These are phyloP conservation scores for Cebidichthys violaceus DNA, from an alignment of 2,113 vertebrate genomes.

Conservation along the genomic window DNA sequence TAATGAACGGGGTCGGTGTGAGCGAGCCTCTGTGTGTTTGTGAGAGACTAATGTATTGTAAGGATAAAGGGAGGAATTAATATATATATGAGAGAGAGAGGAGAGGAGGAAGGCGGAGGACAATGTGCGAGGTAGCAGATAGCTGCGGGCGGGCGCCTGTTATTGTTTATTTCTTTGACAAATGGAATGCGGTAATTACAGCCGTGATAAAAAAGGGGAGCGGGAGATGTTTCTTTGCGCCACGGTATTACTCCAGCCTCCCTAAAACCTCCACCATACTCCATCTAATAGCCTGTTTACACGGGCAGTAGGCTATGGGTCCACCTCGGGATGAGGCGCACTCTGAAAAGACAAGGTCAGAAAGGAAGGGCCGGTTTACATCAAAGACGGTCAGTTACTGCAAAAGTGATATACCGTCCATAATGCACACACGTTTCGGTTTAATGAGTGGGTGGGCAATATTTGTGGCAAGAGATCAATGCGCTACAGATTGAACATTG, in stretches of 20 bases:
- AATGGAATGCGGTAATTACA: slow-evolving; percentile 63
- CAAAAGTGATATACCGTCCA: neutral
- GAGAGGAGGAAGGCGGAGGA: slow-evolving; percentile 25
- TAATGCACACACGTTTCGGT: neutral
- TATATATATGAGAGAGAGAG: slow-evolving; percentile 26
- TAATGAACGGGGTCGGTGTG: slow-evolving; percentile 39
- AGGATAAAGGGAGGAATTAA: slow-evolving; percentile 56
- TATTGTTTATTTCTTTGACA: slow-evolving; percentile 64
- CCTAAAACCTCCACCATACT: slow-evolving; percentile 15
- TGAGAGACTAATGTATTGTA: slow-evolving; percentile 32
- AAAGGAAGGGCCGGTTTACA: neutral
- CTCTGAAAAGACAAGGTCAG: neutral
- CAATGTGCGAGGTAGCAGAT: slow-evolving; percentile 57
- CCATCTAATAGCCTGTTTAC: slow-evolving; percentile 18
- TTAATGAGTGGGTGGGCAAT: slow-evolving; percentile 7
- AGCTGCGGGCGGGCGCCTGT: slow-evolving; percentile 38
- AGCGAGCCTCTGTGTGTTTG: slow-evolving; percentile 30
- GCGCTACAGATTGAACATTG: neutral
- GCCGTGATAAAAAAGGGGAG: slow-evolving; percentile 44
- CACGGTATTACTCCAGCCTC: slow-evolving; percentile 1
- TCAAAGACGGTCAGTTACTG: neutral
- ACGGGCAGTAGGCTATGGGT: neutral
- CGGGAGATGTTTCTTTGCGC: slow-evolving; percentile 27
- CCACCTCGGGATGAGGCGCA: neutral
- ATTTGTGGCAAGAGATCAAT: slow-evolving; percentile 22